These are phyloP conservation scores for Pseudochirops corinnae DNA, from an alignment of 2,797 vertebrate species.

Conservation along the genomic window DNA sequence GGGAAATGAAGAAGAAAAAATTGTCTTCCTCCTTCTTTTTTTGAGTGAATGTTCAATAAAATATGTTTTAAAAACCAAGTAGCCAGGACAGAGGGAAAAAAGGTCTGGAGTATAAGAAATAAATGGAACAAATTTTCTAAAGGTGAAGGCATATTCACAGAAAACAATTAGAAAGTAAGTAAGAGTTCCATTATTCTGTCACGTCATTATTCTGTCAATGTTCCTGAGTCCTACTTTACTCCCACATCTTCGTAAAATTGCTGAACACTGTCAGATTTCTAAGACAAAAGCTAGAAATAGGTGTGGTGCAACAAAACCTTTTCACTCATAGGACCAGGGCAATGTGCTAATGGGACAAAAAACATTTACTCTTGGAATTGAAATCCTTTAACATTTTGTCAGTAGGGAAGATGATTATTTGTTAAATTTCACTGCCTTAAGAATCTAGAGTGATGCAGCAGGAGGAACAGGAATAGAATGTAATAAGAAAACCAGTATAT, in stretches of 20 bases:
- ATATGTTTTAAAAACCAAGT: background rate
- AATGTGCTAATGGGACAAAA: background rate
- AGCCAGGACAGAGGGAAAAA: background rate
- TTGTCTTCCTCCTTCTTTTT: background rate
- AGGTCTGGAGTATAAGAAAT: background rate
- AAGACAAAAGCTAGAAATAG: slow-evolving; percentile 11
- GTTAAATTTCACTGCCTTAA: background rate
- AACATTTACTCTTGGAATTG: background rate
- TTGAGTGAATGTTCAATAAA: background rate
- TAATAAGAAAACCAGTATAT: background rate
- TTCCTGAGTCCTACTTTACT: background rate
- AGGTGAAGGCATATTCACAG: background rate
- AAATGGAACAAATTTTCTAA: background rate
- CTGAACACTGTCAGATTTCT: background rate
- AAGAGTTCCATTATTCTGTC: background rate
- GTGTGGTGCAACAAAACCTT: background rate
- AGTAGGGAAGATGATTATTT: background rate
- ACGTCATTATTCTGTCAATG: background rate
- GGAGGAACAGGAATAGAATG: background rate
- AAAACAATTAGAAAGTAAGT: background rate
- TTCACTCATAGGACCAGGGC: background rate
- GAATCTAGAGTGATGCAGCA: slow-evolving; percentile 10
- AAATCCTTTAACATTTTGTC: slow-evolving; percentile 49
- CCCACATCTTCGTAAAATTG: background rate
- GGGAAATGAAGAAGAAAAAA: background rate